Percentiles rank a stretch among this genome's conserved stretches.
Evolutionary conservation across 2,113 vertebrate species (phyloP).

Genomic region (Megaceryle maxima): DNA sequence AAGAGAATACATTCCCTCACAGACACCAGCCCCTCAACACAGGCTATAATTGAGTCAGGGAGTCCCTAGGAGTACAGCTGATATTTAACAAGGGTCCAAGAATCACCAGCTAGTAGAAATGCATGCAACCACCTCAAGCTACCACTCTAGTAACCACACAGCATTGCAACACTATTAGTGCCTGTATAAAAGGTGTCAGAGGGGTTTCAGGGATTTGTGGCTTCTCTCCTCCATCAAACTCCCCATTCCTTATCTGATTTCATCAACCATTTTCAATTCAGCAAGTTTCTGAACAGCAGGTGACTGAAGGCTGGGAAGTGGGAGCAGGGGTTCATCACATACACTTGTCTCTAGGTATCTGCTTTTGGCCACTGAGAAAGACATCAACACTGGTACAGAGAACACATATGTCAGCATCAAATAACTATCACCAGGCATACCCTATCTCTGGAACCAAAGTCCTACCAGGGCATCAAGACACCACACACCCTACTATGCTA

Average conservation of each 20-base stretch:
- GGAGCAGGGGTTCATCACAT: background rate
- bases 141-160: background rate
- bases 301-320: background rate
- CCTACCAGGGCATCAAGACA: background rate
- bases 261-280: background rate
- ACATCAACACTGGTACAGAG: background rate
- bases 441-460: background rate
- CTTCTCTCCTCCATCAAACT: background rate
- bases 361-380: background rate
- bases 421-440: accelerated
- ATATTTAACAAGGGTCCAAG: slow-evolving; percentile 62
- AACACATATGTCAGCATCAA: background rate
- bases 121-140: background rate
- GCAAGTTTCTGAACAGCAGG: background rate
- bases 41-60: background rate
- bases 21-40: background rate
- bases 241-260: background rate
- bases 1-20: background rate
- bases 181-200: background rate
- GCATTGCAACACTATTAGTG: background rate
- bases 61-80: slow-evolving; percentile 32
- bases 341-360: background rate
- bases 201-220: background rate
- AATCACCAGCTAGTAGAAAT: slow-evolving; percentile 18
- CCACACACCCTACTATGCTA: accelerated